phyloP scores from a whole-genome alignment of 2,888 invertebrate genomes.

The Encarsia formosa region DNA sequence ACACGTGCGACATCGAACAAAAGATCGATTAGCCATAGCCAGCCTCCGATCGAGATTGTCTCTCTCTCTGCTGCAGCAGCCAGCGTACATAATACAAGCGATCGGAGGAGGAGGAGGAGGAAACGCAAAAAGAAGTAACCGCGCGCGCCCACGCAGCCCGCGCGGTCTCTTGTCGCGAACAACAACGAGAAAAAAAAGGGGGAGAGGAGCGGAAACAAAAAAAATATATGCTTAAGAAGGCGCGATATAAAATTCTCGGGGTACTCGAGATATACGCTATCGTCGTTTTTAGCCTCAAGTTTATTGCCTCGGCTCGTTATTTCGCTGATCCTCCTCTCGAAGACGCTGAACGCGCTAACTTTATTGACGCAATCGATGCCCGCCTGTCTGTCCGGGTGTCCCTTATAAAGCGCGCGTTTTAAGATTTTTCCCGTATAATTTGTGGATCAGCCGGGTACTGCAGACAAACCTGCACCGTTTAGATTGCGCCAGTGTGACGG shows the following conservation, averaged over 20 bases:
- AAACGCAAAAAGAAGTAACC: not conserved
- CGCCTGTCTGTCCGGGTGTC: too few species aligned
- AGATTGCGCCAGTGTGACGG: too few species aligned
- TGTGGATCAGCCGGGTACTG: too few species aligned
- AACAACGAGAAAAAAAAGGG: not conserved
- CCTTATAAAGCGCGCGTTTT: too few species aligned
- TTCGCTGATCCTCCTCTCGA: constrained; percentile 2
- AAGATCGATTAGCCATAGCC: constrained; percentile 23
- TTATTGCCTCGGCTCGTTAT: constrained; percentile 19
- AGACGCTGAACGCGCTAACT: not conserved
- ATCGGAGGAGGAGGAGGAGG: not conserved
- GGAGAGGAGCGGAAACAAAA: not conserved
- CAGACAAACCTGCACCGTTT: too few species aligned
- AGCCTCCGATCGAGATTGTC: constrained; percentile 17
- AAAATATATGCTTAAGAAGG: too few species aligned
- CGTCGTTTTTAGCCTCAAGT: constrained; percentile 18
- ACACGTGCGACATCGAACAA: constrained; percentile 23
- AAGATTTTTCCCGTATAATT: too few species aligned
- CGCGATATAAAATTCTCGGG: not conserved
- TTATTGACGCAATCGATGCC: not conserved
- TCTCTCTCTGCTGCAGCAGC: not conserved
- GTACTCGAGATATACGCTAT: constrained; percentile 4
- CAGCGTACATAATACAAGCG: not conserved
- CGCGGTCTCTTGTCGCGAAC: constrained; percentile 2
- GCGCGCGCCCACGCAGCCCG: constrained; percentile 8